phyloP scores from a whole-genome alignment of 2,797 vertebrate species.

The Sitta carolinensis region DNA sequence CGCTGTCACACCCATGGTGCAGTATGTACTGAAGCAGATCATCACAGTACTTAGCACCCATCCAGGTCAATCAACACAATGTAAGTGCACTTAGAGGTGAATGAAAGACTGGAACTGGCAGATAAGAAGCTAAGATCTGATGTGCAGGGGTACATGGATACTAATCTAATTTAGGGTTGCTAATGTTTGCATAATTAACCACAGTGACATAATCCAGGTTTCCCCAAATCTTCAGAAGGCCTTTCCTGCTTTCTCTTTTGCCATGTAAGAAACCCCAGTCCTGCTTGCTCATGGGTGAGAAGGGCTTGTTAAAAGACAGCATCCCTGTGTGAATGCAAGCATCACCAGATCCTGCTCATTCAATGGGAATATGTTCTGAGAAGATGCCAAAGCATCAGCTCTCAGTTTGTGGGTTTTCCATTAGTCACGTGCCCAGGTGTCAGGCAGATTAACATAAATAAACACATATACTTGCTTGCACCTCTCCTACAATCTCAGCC shows the following conservation, averaged over 20 bases:
- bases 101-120: neutral
- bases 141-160: neutral
- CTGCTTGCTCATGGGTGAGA: neutral
- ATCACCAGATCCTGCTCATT: neutral
- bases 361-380: rapidly evolving
- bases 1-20: constrained; percentile 8
- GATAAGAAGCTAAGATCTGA: neutral
- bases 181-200: neutral
- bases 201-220: neutral
- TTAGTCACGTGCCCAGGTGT: neutral
- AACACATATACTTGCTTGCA: neutral
- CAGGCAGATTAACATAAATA: neutral
- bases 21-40: neutral
- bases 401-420: neutral
- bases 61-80: neutral
- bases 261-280: neutral
- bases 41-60: neutral
- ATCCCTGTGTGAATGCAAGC: neutral
- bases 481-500: neutral
- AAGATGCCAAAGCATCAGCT: neutral
- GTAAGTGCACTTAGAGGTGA: neutral
- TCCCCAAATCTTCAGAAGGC: neutral
- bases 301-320: neutral
- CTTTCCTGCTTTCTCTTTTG: neutral
- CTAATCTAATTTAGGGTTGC: neutral